A percentile compares a stretch with the other conserved stretches of the same genome.
phyloP scores from a whole-genome alignment of 2,797 vertebrate species.

The Gymnoscopelus microlampas region DNA sequence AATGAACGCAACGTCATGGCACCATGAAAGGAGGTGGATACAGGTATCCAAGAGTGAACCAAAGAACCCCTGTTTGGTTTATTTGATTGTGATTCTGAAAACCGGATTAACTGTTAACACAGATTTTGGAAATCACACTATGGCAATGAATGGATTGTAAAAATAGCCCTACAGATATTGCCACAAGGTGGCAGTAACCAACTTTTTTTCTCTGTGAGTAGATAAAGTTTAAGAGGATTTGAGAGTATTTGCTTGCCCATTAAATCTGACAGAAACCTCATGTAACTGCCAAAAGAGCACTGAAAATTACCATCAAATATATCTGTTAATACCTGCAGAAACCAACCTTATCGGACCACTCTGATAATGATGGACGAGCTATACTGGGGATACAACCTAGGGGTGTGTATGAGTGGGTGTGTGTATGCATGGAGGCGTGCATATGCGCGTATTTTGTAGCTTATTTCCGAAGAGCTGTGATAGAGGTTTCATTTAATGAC shows the following conservation, averaged over 20 bases:
- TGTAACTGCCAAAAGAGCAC: slow-evolving; percentile 29
- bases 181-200: slow-evolving; percentile 33
- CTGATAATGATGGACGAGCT: slow-evolving; percentile 17
- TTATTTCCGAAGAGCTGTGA: slow-evolving; percentile 74
- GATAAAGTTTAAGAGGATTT: background rate
- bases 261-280: slow-evolving; percentile 7
- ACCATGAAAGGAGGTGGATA: background rate
- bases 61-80: background rate
- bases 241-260: background rate
- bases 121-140: slow-evolving; percentile 7
- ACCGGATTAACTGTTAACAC: background rate
- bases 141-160: background rate
- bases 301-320: background rate
- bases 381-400: slow-evolving; percentile 20
- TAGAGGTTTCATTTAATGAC: slow-evolving; percentile 32
- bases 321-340: slow-evolving; percentile 21
- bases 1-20: background rate
- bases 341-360: background rate
- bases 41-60: background rate
- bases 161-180: slow-evolving; percentile 22
- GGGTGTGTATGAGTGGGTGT: slow-evolving; percentile 11
- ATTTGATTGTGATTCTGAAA: background rate
- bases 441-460: slow-evolving; percentile 64
- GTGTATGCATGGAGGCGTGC: slow-evolving; percentile 35
- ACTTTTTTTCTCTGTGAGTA: slow-evolving; percentile 15